A percentile compares a stretch with the other conserved stretches of the same genome.
Conservation (phyloP, 2,888 invertebrate species). For the Epinotia brunnichana region DNA sequence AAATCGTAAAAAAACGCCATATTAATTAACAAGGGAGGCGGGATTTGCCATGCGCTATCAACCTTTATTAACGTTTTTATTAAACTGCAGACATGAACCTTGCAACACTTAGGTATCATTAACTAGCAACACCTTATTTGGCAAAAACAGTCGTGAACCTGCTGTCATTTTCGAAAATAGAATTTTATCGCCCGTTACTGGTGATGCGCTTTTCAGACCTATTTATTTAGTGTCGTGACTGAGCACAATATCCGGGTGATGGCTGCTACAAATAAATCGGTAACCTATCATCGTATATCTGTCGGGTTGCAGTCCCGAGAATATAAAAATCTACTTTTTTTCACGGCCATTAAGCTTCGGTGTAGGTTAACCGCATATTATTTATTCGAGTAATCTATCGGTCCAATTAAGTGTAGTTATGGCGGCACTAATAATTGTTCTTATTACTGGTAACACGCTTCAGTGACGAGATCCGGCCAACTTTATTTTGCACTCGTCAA, state of each 20-base stretch:
- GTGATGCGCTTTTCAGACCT: constrained; percentile 44
- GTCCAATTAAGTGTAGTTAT: constrained; percentile 75
- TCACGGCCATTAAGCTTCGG: constrained; percentile 60
- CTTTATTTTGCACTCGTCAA: constrained; percentile 23
- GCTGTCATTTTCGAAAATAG: constrained; percentile 35
- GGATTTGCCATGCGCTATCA: constrained; percentile 54
- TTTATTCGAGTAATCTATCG: constrained; percentile 72
- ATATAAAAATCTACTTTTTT: constrained; percentile 53
- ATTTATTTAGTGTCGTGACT: constrained; percentile 54
- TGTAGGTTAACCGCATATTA: constrained; percentile 62
- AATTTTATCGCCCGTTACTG: constrained; percentile 41
- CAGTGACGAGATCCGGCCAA: constrained; percentile 57
- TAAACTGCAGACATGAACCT: constrained; percentile 45
- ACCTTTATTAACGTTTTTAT: constrained; percentile 56
- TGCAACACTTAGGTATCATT: constrained; percentile 43
- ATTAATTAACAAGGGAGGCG: constrained; percentile 58
- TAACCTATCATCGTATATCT: constrained; percentile 67
- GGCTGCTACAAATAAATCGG: constrained; percentile 62
- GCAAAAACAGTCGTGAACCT: constrained; percentile 18
- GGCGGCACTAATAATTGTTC: constrained; percentile 68
- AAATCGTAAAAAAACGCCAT: constrained; percentile 52
- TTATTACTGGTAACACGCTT: constrained; percentile 68
- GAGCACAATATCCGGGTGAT: constrained; percentile 53
- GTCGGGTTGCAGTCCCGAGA: constrained; percentile 47
- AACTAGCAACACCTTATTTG: constrained; percentile 40